Evolutionary conservation across 37 sponge, comb jelly and placozoan genomes (phyloP).

Genomic region (Diacarnus erythraeanus): DNA sequence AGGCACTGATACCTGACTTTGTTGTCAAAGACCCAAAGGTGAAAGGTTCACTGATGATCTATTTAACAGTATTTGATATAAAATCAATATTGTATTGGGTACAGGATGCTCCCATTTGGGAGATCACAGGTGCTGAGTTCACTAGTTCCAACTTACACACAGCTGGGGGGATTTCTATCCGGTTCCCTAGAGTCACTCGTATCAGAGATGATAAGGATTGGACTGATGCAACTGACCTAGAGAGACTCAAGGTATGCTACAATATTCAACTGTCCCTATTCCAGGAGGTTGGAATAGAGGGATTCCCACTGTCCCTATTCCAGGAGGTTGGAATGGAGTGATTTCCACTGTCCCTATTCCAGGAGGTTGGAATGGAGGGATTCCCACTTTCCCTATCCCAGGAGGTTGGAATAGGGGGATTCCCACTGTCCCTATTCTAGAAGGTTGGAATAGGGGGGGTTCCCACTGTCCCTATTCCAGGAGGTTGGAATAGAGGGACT

Average conservation of each 20-base stretch:
- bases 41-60: background rate
- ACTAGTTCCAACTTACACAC: conserved; percentile 87
- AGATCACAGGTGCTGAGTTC: conserved; percentile 98
- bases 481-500: too few species aligned
- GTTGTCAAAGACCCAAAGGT: conserved; percentile 91
- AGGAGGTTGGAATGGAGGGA: too few species aligned
- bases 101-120: conserved; percentile 91
- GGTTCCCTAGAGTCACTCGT: conserved; percentile 96
- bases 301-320: too few species aligned
- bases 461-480: too few species aligned
- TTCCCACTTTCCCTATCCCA: too few species aligned
- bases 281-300: too few species aligned
- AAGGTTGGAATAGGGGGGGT: too few species aligned
- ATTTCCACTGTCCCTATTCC: too few species aligned
- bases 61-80: background rate
- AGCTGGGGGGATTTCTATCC: conserved; percentile 90
- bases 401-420: too few species aligned
- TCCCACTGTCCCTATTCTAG: too few species aligned
- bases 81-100: background rate
- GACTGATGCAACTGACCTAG: conserved; percentile 89
- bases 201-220: conserved; percentile 98
- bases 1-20: conserved; percentile 84
- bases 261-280: too few species aligned
- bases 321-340: too few species aligned
- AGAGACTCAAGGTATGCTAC: conserved; percentile 72